A percentile compares a stretch with the other conserved stretches of the same genome.
phyloP scores from a whole-genome alignment of 2,888 invertebrate species.

The Macrostomum cliftonense region DNA sequence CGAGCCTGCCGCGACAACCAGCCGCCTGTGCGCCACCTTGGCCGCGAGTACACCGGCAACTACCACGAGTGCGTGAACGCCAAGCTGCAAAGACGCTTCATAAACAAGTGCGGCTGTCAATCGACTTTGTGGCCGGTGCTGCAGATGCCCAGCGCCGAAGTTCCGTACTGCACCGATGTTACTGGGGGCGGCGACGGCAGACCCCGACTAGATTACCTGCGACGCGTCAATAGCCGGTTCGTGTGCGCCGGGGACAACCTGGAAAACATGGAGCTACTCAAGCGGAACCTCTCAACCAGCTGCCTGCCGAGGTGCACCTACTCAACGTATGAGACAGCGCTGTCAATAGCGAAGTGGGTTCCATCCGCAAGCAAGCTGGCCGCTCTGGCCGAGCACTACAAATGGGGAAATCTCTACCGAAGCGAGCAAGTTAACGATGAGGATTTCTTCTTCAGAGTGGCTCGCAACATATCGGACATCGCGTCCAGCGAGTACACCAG shows the following conservation, averaged over 20 bases:
- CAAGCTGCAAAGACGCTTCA: slow-evolving; percentile 3
- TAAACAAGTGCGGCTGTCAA: slow-evolving; percentile 9
- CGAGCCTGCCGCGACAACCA: slow-evolving; percentile 6
- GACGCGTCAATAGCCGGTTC: background rate
- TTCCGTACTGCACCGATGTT: slow-evolving; percentile 8
- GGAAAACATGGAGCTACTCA: slow-evolving; percentile 1
- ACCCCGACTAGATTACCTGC: background rate
- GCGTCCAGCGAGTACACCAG: background rate
- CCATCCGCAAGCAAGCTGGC: slow-evolving; percentile 4
- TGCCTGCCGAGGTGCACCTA: slow-evolving; percentile 7
- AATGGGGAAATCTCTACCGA: background rate
- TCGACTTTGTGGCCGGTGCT: slow-evolving; percentile 2
- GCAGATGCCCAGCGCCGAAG: background rate
- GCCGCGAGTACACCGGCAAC: slow-evolving; percentile 1
- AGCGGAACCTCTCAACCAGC: background rate
- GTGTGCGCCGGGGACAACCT: background rate
- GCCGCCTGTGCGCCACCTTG: slow-evolving; percentile 4
- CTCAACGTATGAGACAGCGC: slow-evolving; percentile 5
- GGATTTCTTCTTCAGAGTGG: too few relatives aligned
- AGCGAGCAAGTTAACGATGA: background rate
- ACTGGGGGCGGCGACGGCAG: background rate
- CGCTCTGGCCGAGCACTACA: slow-evolving; percentile 1
- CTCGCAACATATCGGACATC: too few relatives aligned
- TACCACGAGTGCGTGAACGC: slow-evolving; percentile 7
- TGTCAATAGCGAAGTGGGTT: slow-evolving; percentile 7